These are phyloP conservation scores for Corythornis cristatus DNA, from an alignment of 2,113 vertebrate species.

Conservation along the genomic window DNA sequence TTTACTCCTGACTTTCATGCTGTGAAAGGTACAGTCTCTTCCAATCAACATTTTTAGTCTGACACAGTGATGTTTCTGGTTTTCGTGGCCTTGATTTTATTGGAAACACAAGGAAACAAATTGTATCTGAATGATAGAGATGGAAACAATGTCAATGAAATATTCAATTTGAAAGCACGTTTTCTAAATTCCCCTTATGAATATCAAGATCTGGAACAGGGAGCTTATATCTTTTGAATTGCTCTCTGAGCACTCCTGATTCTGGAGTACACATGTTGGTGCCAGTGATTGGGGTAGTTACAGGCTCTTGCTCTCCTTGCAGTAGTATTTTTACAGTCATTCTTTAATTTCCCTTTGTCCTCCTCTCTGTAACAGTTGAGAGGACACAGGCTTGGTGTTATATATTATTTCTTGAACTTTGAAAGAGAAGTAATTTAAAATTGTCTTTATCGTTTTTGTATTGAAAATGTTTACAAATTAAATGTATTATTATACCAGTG, in stretches of 20 bases:
- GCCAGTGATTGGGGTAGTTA: background rate
- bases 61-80: background rate
- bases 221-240: background rate
- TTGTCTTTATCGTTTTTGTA: background rate
- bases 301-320: background rate
- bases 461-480: background rate
- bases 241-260: background rate
- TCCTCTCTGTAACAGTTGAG: background rate
- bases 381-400: background rate
- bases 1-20: background rate
- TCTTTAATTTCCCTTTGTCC: background rate
- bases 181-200: background rate
- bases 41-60: slow-evolving; percentile 12
- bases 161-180: background rate
- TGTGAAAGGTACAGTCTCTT: background rate
- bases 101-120: slow-evolving; percentile 18
- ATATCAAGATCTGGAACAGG: background rate
- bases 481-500: background rate
- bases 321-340: background rate
- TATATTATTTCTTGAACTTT: background rate
- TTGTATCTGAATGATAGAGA: background rate
- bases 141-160: background rate
- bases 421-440: background rate
- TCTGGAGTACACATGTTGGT: background rate
- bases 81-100: slow-evolving; percentile 5